A percentile compares a stretch with the other conserved stretches of the same genome.
Evolutionary conservation across 2,888 invertebrate species (phyloP).

Genomic region (Acleris cristana): DNA sequence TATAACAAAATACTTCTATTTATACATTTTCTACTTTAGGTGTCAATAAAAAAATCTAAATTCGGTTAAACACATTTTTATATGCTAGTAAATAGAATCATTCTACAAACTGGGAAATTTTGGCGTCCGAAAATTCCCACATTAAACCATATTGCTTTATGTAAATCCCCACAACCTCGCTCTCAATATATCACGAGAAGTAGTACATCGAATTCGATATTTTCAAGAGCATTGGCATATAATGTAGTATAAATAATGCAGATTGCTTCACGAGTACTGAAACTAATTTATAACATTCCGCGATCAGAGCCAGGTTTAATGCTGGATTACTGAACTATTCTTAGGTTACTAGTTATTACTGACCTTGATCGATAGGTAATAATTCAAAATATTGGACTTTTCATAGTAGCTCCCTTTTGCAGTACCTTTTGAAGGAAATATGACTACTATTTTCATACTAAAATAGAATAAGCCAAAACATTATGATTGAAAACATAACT

Average conservation of each 20-base stretch:
- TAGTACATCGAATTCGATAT: background rate
- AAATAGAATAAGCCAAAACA: conserved; percentile 21
- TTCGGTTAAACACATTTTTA: too few relatives aligned
- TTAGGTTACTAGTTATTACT: conserved; percentile 17
- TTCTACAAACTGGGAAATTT: background rate
- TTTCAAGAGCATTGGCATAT: background rate
- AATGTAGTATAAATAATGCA: background rate
- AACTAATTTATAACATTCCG: conserved; percentile 7
- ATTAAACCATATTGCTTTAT: too few relatives aligned
- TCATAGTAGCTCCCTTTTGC: too few relatives aligned
- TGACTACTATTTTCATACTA: too few relatives aligned
- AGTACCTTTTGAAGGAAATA: too few relatives aligned
- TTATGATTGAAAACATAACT: conserved; percentile 44
- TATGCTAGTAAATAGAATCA: too few relatives aligned
- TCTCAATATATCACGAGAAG: background rate
- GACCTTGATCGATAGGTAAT: conserved; percentile 28
- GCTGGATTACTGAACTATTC: conserved; percentile 21
- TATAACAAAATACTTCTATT: too few relatives aligned
- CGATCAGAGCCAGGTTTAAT: conserved; percentile 16
- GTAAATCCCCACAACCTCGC: background rate
- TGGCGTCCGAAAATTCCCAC: too few relatives aligned
- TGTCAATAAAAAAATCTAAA: too few relatives aligned
- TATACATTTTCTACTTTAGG: too few relatives aligned
- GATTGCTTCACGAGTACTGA: background rate
- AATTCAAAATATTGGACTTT: conserved; percentile 22